Evolutionary conservation across 1,140 invertebrate genomes (phyloP), one percentile per base, ranked within the genome.

Genomic region (Himalopsyche phryganea): DNA sequence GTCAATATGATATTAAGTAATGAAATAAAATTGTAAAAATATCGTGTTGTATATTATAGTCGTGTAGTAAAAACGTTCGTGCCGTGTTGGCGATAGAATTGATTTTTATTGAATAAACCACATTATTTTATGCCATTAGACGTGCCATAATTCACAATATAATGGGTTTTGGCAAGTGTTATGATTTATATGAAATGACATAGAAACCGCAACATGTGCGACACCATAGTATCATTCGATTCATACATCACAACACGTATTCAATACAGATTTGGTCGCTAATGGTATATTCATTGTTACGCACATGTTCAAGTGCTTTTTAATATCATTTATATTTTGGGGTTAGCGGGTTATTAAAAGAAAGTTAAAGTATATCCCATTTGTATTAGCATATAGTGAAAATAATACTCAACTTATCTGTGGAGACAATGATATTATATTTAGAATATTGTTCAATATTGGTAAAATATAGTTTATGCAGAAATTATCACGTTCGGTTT

Each of bases 271-370:
- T 46, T 19, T n/a, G 11, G 15, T 13, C 44, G 15, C 44, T 46
- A 46, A 46, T 46, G 13, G 44, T 10, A 17, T 46, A 46, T 46
- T 46, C 23, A 46, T 46, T 46, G 18, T n/a, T n/a, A 19, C 13
- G 18, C 44, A 14, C 13, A 46, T 19, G 44, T n/a, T 23, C 23
- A 19, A 19, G 23, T 46, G 15, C 9, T 46, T 9, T 46, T 46
- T 19, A 17, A 46, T 19, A 19, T 46, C 18, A 19, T 46, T 9
- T 17, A 46, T 46, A 17, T 19, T 19, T n/a, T 17, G 15, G n/a
- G 44, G 23, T 17, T 2, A n/a, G 18, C 23, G 11, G 13, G 13
- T 19, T 46, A 19, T 46, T 46, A 15, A 19, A 23, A 14, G 41
- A 6, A 44, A 14, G 18, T 44, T 44, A 6, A 44, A 44, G 18